Base-by-base conservation (phyloP, 1,140 invertebrate species). In the Marisa cornuarietis region DNA sequence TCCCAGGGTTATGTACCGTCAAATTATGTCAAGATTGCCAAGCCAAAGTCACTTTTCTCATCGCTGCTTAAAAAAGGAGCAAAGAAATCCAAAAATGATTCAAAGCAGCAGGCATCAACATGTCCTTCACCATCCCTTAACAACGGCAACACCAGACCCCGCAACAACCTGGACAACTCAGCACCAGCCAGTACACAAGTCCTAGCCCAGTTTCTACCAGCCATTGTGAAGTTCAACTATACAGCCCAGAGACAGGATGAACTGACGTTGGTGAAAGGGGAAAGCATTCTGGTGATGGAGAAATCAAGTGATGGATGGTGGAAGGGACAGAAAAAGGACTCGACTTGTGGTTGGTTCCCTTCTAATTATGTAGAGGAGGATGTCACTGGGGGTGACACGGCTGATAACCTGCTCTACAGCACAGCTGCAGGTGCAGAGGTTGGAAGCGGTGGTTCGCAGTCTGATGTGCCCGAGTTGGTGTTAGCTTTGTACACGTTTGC, bases 231-330 rank as follows among this genome's bases (percentile, higher is more conserved):
- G 92, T 99, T 98, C 91, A 97, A 98, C 91, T 99, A 99, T 91
- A 96, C 98, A 75, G 97, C 98, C 52, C 96, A 99, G 92, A 97
- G 99, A 91, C 93, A 96, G 5, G 99, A 99, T 89, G 99, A 99
- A 91, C 91, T 99, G 13, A 95, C 97, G 3, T 92, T 99, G 68
- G 95, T 95, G 9, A 94, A 94, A 90, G 97, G 97, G 73, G 91
- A 92, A 74, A 79, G 81, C n/a, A 97, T 99, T 79, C 93, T 97
- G 79, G 99, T 99, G 82, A 92, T 99, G 79, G 98, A 99, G 91
- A 99, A 99, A 92, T 98, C 97, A 84, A 98, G 97, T 83, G 99
- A 99, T 93, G 99, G 98, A 54, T 99, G 98, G 98, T 99, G 98
- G 98, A 94, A 97, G 87, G 98, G 98, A 52, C 79, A 85, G 72